Conservation (phyloP, 2,113 vertebrate species). For the Struthio camelus region DNA sequence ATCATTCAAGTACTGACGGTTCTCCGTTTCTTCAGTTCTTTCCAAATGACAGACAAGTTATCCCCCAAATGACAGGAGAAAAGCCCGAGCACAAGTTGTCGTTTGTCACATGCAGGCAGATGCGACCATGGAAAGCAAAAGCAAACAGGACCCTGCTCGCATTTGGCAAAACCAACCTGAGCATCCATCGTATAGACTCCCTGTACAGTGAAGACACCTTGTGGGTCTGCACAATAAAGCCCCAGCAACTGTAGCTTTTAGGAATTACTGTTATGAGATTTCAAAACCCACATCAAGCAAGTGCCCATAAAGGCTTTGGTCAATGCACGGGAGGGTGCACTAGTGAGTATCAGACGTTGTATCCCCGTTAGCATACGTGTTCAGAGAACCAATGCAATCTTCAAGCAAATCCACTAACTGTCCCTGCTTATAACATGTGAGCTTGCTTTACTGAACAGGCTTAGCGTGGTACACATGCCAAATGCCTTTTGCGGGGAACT, state of each 20-base stretch:
- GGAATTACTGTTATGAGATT: neutral
- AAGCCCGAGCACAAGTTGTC: neutral
- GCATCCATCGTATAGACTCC: neutral
- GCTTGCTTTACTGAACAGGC: neutral
- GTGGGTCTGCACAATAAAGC: neutral
- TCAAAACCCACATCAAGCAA: neutral
- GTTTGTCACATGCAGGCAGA: neutral
- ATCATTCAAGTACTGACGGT: neutral
- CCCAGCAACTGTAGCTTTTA: neutral
- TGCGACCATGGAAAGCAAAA: neutral
- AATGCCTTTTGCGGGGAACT: neutral
- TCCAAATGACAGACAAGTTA: neutral
- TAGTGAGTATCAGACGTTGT: neutral
- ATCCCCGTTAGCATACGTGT: neutral
- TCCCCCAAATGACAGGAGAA: neutral
- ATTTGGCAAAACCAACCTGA: accelerated
- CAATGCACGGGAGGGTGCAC: no score
- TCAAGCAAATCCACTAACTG: neutral
- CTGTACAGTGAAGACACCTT: neutral
- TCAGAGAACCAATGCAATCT: neutral
- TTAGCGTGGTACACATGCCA: neutral
- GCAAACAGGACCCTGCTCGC: neutral
- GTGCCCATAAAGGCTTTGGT: neutral
- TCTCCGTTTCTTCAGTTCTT: neutral
- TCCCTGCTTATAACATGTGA: neutral